Percentiles rank a stretch among this genome's conserved stretches.
Conservation (phyloP, 2,797 vertebrate genomes). For the Melanotaenia nigrans region DNA sequence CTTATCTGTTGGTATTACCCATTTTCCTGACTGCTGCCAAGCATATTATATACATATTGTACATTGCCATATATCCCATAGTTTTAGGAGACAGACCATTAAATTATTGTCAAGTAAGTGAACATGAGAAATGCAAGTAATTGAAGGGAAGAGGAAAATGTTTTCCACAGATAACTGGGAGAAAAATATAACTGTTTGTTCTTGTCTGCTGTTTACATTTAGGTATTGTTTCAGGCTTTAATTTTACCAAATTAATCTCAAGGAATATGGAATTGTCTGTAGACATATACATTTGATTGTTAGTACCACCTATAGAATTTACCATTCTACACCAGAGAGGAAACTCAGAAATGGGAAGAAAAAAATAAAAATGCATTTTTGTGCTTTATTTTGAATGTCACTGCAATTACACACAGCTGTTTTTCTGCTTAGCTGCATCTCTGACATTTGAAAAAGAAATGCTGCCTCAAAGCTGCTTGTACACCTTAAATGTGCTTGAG, state of each 20-base stretch:
- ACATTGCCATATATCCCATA: constrained; percentile 21
- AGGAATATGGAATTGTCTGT: not conserved
- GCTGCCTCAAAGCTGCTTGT: constrained; percentile 49
- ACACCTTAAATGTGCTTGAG: constrained; percentile 51
- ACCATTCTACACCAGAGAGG: constrained; percentile 26
- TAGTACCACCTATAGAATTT: constrained; percentile 20
- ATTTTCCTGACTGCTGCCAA: constrained; percentile 33
- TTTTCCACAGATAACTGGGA: constrained; percentile 7
- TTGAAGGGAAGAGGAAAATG: constrained; percentile 17
- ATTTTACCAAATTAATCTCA: no score
- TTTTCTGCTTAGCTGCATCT: constrained; percentile 39
- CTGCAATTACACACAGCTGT: constrained; percentile 40
- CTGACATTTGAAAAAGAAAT: constrained; percentile 74
- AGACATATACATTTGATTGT: constrained; percentile 30
- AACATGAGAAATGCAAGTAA: constrained; percentile 43
- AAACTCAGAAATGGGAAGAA: constrained; percentile 24
- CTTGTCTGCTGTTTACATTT: constrained; percentile 6
- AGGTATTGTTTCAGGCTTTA: no score
- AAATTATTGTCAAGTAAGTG: constrained; percentile 60
- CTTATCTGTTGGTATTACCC: constrained; percentile 16
- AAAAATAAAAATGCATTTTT: constrained; percentile 23
- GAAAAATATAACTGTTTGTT: constrained; percentile 5
- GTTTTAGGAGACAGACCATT: constrained; percentile 50
- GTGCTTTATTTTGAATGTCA: constrained; percentile 55
- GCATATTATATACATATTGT: constrained; percentile 22